A percentile compares a stretch with the other conserved stretches of the same genome.
Evolutionary conservation across 1,140 invertebrate species (phyloP).

Genomic region (Drosophila erecta): DNA sequence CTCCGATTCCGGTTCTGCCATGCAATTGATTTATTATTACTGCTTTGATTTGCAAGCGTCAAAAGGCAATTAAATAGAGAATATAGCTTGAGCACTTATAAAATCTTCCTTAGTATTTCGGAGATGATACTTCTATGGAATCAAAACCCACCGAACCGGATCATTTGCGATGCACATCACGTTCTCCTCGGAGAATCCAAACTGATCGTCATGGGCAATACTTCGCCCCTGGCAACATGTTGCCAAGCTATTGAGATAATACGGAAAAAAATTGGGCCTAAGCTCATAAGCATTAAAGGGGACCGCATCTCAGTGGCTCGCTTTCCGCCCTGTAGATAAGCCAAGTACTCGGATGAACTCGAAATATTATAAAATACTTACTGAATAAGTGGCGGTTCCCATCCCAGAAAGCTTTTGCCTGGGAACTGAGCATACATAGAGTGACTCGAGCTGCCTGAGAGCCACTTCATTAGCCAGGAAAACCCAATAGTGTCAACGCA

Average conservation of each 20-base stretch:
- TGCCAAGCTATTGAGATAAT: constrained; percentile 26
- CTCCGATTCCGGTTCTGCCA: constrained; percentile 43
- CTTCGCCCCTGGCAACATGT: constrained; percentile 15
- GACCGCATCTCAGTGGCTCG: constrained; percentile 45
- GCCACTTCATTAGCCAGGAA: constrained; percentile 42
- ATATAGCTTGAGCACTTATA: constrained; percentile 26
- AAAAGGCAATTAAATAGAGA: constrained; percentile 52
- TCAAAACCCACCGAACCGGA: constrained; percentile 65
- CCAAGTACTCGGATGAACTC: constrained; percentile 3
- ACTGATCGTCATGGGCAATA: constrained; percentile 26
- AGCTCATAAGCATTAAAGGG: constrained; percentile 65
- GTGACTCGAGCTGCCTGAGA: constrained; percentile 22
- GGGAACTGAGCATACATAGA: constrained; percentile 2
- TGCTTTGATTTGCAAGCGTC: constrained; percentile 55
- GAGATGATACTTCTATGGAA: constrained; percentile 61
- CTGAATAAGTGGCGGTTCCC: constrained; percentile 31
- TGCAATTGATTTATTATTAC: constrained; percentile 46
- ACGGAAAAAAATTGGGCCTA: constrained; percentile 45
- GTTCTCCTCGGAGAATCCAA: constrained; percentile 24
- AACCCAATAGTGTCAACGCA: constrained; percentile 55
- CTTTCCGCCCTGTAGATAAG: constrained; percentile 36
- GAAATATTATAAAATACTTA: constrained; percentile 1
- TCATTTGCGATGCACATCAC: constrained; percentile 68
- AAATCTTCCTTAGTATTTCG: constrained; percentile 40
- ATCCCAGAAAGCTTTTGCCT: constrained; percentile 12